Base-by-base conservation (phyloP, 2,797 vertebrate species). In the Dendrocincla fuliginosa region DNA sequence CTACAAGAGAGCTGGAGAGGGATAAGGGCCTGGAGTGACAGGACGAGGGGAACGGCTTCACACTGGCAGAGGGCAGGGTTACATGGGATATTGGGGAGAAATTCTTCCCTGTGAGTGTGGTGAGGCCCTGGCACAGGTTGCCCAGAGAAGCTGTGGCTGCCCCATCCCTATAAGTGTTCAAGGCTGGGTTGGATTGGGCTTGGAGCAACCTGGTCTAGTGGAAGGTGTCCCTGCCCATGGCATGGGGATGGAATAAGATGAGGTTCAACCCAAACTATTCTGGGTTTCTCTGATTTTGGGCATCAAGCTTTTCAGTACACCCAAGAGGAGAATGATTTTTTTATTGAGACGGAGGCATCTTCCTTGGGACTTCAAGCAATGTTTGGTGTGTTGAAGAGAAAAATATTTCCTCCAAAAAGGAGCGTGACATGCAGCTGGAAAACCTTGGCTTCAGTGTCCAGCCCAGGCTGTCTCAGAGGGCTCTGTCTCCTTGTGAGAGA, bases 251-350 rank as follows among this genome's bases (percentile, higher is more conserved):
- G 16, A 13, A 28, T 23, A 18, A n/a, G 27, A 0, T 1, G 44
- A 11, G 8, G 0, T 52, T 13, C n/a, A 5, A 7, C 33, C 61
- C 53, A 59, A 39, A 15, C 46, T 33, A 13, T 0, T 0, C 18
- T 9, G 37, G 27, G 17, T 20, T 16, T 39, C 42, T 20, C 37
- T 13, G 37, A 25, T 28, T 53, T 11, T 9, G 42, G 67, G 47
- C 10, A 41, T 5, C 27, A 1, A 16, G 5, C 35, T 11, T 25
- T 15, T 53, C 32, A 13, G 70, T 2, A 16, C 67, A 6, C 33
- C 47, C 0, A 0, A n/a, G 27, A 1, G 35, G 44, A 55, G 49
- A 11, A 30, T 39, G 17, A 32, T 6, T 3, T 7, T n/a, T 52
- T 56, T 10, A 2, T 30, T 35, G 46, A 35, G 19, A 9, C 47